phyloP scores from a whole-genome alignment of 2,888 invertebrate species.

The Lamellibrachia columna region DNA sequence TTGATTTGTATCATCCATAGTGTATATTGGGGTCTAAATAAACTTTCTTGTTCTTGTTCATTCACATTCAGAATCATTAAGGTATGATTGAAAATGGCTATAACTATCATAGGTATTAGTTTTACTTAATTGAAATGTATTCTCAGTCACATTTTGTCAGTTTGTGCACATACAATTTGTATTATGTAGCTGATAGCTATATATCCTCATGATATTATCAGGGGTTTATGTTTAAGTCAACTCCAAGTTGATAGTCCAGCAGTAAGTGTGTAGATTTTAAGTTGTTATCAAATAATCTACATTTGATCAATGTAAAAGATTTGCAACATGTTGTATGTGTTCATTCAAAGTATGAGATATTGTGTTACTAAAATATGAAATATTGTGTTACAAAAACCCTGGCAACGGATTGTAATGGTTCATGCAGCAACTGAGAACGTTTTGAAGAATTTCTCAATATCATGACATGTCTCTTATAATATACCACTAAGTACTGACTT shows the following conservation, averaged over 20 bases:
- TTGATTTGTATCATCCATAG: background rate
- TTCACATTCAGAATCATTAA: background rate
- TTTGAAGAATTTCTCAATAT: background rate
- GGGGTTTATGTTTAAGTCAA: background rate
- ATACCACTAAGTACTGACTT: background rate
- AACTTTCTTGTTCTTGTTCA: too few species aligned
- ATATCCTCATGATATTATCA: background rate
- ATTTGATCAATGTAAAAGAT: background rate
- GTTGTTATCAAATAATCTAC: background rate
- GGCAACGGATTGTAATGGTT: too few species aligned
- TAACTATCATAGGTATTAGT: background rate
- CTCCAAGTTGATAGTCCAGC: background rate
- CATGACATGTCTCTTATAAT: background rate
- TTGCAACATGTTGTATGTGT: background rate
- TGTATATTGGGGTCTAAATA: too few species aligned
- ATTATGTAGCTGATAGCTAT: background rate
- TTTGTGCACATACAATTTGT: background rate
- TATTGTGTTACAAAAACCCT: too few species aligned
- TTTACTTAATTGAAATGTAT: background rate
- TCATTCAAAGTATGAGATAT: background rate
- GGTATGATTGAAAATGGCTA: background rate
- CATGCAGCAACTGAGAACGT: too few species aligned
- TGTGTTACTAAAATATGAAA: too few species aligned
- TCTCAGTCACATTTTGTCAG: background rate
- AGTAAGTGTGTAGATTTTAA: background rate